These are phyloP conservation scores for Chionomys nivalis DNA, from an alignment of 2,113 vertebrate species.

Conservation along the genomic window DNA sequence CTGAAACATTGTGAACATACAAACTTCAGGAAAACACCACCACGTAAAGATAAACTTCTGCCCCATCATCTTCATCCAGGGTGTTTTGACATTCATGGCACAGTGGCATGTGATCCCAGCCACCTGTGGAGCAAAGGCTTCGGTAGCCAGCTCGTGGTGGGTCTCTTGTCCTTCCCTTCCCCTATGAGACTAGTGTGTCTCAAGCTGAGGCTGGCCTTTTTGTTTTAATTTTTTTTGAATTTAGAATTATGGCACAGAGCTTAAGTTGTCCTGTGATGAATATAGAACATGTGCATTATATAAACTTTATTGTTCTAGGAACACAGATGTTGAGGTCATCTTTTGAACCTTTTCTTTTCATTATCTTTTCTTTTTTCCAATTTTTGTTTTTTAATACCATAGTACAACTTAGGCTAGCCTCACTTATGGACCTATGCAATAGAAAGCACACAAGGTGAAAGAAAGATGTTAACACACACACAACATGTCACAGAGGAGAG, in stretches of 20 bases:
- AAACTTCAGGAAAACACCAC: not conserved
- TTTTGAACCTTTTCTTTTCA: not conserved
- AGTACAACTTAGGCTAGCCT: not conserved
- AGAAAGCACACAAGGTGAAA: not conserved
- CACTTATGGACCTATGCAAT: not conserved
- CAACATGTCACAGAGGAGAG: not conserved
- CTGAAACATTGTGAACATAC: not conserved
- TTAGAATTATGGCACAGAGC: not conserved
- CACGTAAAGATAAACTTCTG: not conserved
- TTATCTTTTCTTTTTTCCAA: not conserved
- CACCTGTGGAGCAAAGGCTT: not conserved
- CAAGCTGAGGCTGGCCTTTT: not conserved
- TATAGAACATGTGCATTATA: not conserved
- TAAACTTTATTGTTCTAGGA: not conserved
- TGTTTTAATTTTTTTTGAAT: not conserved
- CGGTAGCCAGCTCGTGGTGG: not conserved
- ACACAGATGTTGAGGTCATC: not conserved
- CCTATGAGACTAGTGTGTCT: not conserved
- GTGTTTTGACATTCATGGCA: not conserved
- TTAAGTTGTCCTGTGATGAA: not conserved
- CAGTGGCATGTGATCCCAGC: not conserved
- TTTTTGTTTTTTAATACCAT: not conserved
- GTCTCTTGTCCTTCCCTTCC: not conserved
- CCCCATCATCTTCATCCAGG: not conserved
- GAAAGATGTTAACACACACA: not conserved